Base-by-base conservation (phyloP, 2,113 vertebrate genomes). In the Rhea americana region DNA sequence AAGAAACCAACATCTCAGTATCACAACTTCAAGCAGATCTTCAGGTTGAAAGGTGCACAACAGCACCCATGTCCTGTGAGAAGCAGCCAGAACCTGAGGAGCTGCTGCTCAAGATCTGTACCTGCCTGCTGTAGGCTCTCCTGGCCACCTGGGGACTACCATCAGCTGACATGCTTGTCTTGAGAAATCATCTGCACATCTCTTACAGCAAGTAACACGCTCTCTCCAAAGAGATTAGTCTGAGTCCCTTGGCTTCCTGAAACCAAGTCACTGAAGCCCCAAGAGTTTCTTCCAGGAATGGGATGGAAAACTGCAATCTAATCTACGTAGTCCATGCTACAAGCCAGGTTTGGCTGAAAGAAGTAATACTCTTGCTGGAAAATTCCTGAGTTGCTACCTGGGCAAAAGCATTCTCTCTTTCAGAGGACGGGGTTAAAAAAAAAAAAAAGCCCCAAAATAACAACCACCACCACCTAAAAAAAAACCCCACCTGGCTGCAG, bases 1-100 rank as follows among this genome's bases (percentile, higher is more conserved):
- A 67, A 59, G 47, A 62, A 73, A n/a, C 37, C 20, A 51, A 21
- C 2, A 26, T 1, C 9, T 30, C 48, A 12, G 53, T 9, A 68
- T 28, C 32, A 19, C 73, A 79, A 37, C 41, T 12, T 62, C 51
- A 26, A 13, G 19, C 7, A 41, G 3, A 43, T n/a, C 28, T 41
- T 24, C 11, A 43, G 43, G 37, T 43, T 55, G 30, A 21, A 53
- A 48, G 61, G 41, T 37, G 24, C 51, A 80, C 21, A 72, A 58
- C 22, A 21, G 5, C 15, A 26, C 58, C 55, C 9, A 18, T 3
- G 25, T 25, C 30, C 50, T 50, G 26, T 0, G 0, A 55, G 39
- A 20, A 78, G 17, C 35, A 35, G n/a, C 20, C 59, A 37, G 37
- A 61, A n/a, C 24, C 21, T 35, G 37, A 35, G 59, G 18, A 62